Evolutionary conservation across 2,797 vertebrate genomes (phyloP), one percentile per base, ranked within the genome.

Genomic region (Peromyscus melanophrys): DNA sequence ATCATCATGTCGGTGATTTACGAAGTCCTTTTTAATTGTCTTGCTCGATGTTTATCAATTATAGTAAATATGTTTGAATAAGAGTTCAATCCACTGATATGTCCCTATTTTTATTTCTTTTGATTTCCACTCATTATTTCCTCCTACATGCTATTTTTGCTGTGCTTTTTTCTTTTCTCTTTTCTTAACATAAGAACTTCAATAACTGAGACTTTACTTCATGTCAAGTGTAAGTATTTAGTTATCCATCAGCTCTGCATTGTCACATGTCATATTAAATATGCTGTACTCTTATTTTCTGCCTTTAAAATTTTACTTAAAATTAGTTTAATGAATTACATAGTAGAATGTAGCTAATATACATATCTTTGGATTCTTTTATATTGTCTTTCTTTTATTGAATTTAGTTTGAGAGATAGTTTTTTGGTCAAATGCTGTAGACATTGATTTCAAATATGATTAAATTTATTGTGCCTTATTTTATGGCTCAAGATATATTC

Each of bases 261-360:
- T 73, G 37, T 19, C 77, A 1, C 21, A 57, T 81, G 9, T 21
- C 43, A 34, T 61, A 25, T 87, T 89, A 82, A 55, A 27, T 86
- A 78, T 34, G 8, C 25, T 78, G 1, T 31, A 52, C 7, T 88
- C 83, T 82, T 37, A 46, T 43, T 93, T 40, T 82, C 21, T 69
- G n/a, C 46, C 3, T 57, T 76, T 61, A 2, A 37, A 61, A 27
- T 75, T 90, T 40, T 69, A 52, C 23, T 87, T 73, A 6, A 49
- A 87, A 69, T 7, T 76, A 93, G n/a, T 87, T 76, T 37, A n/a
- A 52, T 83, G 29, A 94, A 86, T 80, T 52, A 88, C 37, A 46
- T 75, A 76, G 25, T 46, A 84, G 21, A 89, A 6, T 46, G 3
- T 81, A 59, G 37, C 23, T 96, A 90, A 90, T 67, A 84, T 63